Conservation (phyloP, 2,888 invertebrate species). For the Agonopterix alstromeriana region DNA sequence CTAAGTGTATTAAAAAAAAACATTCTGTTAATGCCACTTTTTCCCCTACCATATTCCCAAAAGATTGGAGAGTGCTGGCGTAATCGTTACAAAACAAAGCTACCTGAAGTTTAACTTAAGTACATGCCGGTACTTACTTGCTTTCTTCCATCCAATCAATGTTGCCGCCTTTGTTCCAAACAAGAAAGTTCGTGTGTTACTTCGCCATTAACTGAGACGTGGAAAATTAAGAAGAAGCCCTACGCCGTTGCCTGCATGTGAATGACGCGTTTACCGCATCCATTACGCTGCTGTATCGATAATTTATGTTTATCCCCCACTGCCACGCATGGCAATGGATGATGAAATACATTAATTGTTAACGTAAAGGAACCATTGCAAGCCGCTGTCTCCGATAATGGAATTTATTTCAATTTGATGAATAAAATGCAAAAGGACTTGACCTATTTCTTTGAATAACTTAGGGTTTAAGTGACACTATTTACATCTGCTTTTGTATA, state of each 20-base stretch:
- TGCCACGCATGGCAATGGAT: neutral
- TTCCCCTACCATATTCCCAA: too few species aligned
- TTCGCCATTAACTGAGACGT: slow-evolving; percentile 58
- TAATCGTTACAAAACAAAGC: neutral
- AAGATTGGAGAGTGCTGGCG: too few species aligned
- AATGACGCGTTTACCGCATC: slow-evolving; percentile 40
- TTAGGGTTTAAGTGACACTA: neutral
- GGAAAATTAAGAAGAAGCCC: slow-evolving; percentile 59
- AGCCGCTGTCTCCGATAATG: too few species aligned
- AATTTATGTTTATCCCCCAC: neutral
- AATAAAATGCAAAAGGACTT: neutral
- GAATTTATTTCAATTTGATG: too few species aligned
- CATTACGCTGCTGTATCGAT: slow-evolving; percentile 28
- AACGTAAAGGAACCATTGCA: neutral
- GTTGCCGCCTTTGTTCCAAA: slow-evolving; percentile 43
- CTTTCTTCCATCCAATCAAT: slow-evolving; percentile 38
- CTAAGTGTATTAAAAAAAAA: too few species aligned
- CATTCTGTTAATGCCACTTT: too few species aligned
- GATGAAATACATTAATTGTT: neutral
- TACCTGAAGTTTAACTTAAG: neutral
- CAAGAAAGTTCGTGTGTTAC: slow-evolving; percentile 58
- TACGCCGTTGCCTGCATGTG: slow-evolving; percentile 54
- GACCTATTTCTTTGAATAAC: neutral
- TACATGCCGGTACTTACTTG: neutral
- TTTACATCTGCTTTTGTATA: neutral